A percentile compares a stretch with the other conserved stretches of the same genome.
These are phyloP conservation scores for Diloba caeruleocephala DNA, from an alignment of 2,888 invertebrate species.

Conservation along the genomic window DNA sequence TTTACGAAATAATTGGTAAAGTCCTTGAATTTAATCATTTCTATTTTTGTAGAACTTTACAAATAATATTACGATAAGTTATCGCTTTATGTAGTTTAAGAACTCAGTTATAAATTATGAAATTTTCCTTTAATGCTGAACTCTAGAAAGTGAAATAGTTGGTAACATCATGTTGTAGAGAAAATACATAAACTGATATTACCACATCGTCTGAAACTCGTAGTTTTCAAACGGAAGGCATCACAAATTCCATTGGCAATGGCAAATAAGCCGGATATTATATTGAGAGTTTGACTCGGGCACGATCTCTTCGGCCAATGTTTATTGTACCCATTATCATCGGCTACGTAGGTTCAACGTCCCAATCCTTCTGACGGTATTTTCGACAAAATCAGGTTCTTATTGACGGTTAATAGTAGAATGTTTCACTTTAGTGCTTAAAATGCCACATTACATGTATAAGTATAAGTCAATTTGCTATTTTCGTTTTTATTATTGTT, in stretches of 20 bases:
- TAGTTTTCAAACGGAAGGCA: conserved; percentile 68
- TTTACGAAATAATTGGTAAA: conserved; percentile 11
- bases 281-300: conserved; percentile 77
- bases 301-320: conserved; percentile 80
- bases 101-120: neutral
- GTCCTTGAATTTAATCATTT: conserved; percentile 9
- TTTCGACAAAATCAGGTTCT: conserved; percentile 54
- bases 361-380: conserved; percentile 62
- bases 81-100: neutral
- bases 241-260: conserved; percentile 77
- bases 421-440: conserved; percentile 29
- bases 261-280: conserved; percentile 82
- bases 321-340: conserved; percentile 81
- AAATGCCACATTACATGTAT: conserved; percentile 18
- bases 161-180: too few relatives aligned
- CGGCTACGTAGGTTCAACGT: conserved; percentile 80
- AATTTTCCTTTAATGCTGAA: neutral
- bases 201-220: conserved; percentile 49
- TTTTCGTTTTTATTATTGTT: conserved; percentile 6
- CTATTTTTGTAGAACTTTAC: neutral
- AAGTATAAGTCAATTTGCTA: conserved; percentile 5
- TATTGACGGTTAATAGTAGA: conserved; percentile 9
- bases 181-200: conserved; percentile 14
- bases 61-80: neutral
- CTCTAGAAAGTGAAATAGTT: too few relatives aligned